Percentiles rank a stretch among this genome's conserved stretches.
These are phyloP conservation scores for Smittia aterrima DNA, from an alignment of 2,888 invertebrate genomes.

Conservation along the genomic window DNA sequence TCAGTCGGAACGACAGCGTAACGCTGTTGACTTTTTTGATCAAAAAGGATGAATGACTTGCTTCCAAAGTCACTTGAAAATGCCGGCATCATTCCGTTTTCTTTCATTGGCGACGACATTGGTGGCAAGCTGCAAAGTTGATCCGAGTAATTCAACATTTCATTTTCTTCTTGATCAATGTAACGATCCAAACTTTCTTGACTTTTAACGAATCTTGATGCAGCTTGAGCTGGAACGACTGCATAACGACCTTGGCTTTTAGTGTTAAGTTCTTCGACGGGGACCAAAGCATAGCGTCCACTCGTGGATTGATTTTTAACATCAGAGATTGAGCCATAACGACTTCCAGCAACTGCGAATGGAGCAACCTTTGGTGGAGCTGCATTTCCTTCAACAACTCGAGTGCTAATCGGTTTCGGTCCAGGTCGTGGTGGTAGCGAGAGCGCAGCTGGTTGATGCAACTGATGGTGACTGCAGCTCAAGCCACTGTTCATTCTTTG, in stretches of 20 bases:
- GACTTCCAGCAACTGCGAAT: conserved; percentile 45
- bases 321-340: conserved; percentile 47
- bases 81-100: conserved; percentile 50
- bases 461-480: conserved; percentile 45
- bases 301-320: conserved; percentile 44
- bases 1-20: conserved; percentile 66
- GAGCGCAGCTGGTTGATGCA: conserved; percentile 43
- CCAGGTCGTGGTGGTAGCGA: conserved; percentile 46
- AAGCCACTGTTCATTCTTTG: conserved; percentile 36
- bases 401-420: conserved; percentile 46
- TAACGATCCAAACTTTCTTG: conserved; percentile 51
- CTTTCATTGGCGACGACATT: conserved; percentile 35
- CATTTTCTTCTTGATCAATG: conserved; percentile 24
- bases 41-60: conserved; percentile 55
- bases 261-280: conserved; percentile 52
- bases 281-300: conserved; percentile 57
- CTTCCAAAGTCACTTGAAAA: conserved; percentile 55
- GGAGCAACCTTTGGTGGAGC: conserved; percentile 49
- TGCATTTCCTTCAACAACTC: conserved; percentile 49
- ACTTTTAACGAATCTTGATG: conserved; percentile 49
- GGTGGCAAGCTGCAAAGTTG: conserved; percentile 34
- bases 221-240: conserved; percentile 52
- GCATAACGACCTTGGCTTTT: conserved; percentile 49
- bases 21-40: conserved; percentile 58
- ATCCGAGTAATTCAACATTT: conserved; percentile 26